These are phyloP conservation scores for Pseudorhiza aurosa DNA, from an alignment of 30 jellyfish, hydroid and myxozoan genomes.

Conservation along the genomic window DNA sequence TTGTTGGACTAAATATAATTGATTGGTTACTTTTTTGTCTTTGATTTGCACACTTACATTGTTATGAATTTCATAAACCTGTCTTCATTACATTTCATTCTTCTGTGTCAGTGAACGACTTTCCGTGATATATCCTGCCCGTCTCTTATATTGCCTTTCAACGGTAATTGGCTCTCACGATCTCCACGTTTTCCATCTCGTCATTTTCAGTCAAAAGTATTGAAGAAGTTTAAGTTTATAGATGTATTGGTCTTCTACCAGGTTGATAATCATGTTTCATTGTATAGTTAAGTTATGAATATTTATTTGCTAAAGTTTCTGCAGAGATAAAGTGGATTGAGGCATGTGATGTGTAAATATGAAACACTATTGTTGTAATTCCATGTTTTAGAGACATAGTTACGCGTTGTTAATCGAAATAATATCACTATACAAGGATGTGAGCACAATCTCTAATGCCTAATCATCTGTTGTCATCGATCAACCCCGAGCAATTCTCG, in stretches of 20 bases:
- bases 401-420: conserved; percentile 8
- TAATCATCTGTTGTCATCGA: background rate
- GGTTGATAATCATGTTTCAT: background rate
- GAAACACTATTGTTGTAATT: conserved; percentile 4
- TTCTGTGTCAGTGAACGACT: no score
- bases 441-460: background rate
- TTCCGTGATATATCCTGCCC: no score
- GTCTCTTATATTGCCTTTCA: no score
- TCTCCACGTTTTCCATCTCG: no score
- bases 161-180: no score
- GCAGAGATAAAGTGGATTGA: conserved; percentile 2
- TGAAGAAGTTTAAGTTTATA: background rate
- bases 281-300: conserved; percentile 18
- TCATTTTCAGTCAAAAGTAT: no score
- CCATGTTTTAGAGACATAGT: conserved; percentile 14
- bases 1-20: no score
- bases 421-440: background rate
- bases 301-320: conserved; percentile 2
- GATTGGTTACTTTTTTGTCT: no score
- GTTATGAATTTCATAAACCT: no score
- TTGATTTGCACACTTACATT: no score
- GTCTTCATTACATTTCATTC: no score
- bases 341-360: conserved; percentile 11
- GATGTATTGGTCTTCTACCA: background rate
- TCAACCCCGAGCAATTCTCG: no score